Evolutionary conservation across 1,140 invertebrate species (phyloP).

Genomic region (Cheumatopsyche charites): DNA sequence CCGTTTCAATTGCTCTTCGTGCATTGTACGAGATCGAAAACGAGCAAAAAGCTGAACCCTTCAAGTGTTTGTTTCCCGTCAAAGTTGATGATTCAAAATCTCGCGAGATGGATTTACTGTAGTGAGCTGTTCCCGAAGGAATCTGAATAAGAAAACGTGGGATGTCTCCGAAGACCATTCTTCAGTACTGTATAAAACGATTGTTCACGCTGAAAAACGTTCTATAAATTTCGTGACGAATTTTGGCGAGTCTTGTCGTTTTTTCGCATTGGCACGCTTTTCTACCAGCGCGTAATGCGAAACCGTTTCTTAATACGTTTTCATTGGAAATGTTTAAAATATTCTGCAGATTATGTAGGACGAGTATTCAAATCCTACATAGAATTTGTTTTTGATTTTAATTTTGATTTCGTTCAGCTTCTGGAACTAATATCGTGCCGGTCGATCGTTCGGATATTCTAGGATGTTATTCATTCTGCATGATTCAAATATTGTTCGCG

Average conservation of each 20-base stretch:
- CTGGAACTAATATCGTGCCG: no score
- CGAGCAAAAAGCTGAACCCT: neutral
- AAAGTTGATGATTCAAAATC: neutral
- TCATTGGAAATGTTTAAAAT: no score
- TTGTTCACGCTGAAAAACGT: slow-evolving; percentile 1
- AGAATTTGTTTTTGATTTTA: no score
- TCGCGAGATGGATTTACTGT: neutral
- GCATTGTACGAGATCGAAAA: neutral
- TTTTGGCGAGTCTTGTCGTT: neutral
- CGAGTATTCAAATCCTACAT: no score
- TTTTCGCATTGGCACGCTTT: slow-evolving; percentile 4
- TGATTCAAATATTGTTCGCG: no score
- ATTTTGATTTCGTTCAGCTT: no score
- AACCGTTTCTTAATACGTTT: no score
- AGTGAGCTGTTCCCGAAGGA: neutral
- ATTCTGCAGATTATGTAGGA: no score
- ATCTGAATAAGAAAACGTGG: no score
- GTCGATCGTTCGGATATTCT: no score
- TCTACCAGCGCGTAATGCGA: neutral
- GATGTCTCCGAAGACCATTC: neutral
- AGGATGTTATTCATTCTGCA: no score
- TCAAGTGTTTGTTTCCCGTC: neutral
- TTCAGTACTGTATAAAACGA: neutral
- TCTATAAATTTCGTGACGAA: slow-evolving; percentile 18
- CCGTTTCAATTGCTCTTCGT: neutral